Evolutionary conservation across 30 jellyfish, hydroid and myxozoan species (phyloP).

Genomic region (Aurelia coerulea): DNA sequence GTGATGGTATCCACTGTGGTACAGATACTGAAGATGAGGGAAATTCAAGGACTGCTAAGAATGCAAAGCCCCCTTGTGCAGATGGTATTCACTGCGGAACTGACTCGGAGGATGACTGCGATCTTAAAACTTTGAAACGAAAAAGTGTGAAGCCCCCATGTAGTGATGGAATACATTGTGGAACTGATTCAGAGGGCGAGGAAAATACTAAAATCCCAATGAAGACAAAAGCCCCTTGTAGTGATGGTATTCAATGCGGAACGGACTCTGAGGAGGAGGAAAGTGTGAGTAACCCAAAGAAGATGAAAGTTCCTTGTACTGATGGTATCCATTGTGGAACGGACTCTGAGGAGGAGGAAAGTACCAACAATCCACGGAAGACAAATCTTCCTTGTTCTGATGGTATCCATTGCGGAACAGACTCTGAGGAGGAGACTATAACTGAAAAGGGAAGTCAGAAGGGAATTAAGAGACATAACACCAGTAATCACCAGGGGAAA

Average conservation of each 20-base stretch:
- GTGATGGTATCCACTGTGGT: constrained; percentile 62
- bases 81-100: constrained; percentile 3
- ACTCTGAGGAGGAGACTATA: constrained; percentile 58
- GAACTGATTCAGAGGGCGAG: constrained; percentile 73
- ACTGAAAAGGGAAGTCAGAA: no score
- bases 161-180: constrained; percentile 65
- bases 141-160: not conserved
- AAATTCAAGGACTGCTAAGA: constrained; percentile 18
- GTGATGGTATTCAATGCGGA: constrained; percentile 76
- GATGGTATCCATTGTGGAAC: constrained; percentile 20
- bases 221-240: constrained; percentile 16
- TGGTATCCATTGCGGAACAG: constrained; percentile 87
- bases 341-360: constrained; percentile 29
- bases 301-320: not conserved
- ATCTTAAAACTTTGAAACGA: not conserved
- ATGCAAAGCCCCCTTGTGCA: constrained; percentile 1
- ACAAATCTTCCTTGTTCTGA: constrained; percentile 38
- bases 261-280: constrained; percentile 57
- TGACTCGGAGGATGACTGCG: not conserved
- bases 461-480: no score
- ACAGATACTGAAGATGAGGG: constrained; percentile 67
- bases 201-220: not conserved
- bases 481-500: no score
- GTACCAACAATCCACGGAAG: not conserved
- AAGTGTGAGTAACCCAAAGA: not conserved